Evolutionary conservation across 2,113 vertebrate genomes (phyloP).

Genomic region (Semicossyphus pulcher): DNA sequence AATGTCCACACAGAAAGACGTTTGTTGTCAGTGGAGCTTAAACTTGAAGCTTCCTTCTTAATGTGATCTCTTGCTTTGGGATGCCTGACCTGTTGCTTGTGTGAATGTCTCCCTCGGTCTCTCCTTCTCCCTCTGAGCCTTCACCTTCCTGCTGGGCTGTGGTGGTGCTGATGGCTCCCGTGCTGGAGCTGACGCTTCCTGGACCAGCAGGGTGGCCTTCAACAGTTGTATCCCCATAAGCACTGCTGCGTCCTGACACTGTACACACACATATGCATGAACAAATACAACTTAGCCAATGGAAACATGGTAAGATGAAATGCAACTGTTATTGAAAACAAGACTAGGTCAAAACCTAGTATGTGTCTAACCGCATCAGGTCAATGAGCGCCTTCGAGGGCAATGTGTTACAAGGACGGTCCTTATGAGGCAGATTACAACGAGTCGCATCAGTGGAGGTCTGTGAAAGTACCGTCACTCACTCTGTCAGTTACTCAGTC

Average conservation of each 20-base stretch:
- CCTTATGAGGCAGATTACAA: no score
- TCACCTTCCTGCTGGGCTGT: constrained; percentile 97
- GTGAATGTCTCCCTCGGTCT: constrained; percentile 94
- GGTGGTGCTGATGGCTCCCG: constrained; percentile 96
- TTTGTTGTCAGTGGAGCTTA: not conserved
- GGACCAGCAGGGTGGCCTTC: constrained; percentile 95
- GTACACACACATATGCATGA: constrained; percentile 15
- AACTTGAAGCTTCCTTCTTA: not conserved
- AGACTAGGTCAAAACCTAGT: no score
- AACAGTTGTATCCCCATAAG: constrained; percentile 92
- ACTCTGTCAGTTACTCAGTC: no score
- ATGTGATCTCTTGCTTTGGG: not conserved
- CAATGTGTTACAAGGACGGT: no score
- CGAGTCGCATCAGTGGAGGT: no score
- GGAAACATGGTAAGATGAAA: no score
- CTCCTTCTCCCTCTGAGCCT: constrained; percentile 93
- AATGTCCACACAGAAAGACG: not conserved
- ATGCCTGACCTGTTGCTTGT: constrained; percentile 92
- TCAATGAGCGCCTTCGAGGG: no score
- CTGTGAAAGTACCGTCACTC: no score
- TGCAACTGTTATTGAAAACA: no score
- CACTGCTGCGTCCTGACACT: constrained; percentile 98
- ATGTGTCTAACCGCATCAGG: no score
- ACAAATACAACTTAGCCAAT: constrained; percentile 11
- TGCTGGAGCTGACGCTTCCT: constrained; percentile 97